A percentile compares a stretch with the other conserved stretches of the same genome.
Conservation (phyloP, 2,113 vertebrate genomes). For the Gobio gobio region DNA sequence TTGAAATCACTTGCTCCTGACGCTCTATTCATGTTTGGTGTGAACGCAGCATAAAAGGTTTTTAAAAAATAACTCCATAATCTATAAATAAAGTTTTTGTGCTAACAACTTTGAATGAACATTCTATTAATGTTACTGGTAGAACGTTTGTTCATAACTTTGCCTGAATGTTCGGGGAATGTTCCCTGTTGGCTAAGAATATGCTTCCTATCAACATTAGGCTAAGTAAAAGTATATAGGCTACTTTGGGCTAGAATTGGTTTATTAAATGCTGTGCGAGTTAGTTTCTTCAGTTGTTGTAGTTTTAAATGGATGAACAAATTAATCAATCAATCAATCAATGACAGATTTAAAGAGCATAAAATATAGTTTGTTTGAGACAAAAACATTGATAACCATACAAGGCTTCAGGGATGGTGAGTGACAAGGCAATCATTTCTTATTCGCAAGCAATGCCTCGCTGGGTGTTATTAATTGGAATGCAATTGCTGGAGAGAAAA, state of each 20-base stretch:
- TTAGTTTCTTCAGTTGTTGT: neutral
- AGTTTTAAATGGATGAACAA: neutral
- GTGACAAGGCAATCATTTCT: conserved; percentile 75
- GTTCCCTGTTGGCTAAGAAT: neutral
- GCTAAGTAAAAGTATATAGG: neutral
- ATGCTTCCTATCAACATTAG: neutral
- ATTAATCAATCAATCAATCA: conserved; percentile 64
- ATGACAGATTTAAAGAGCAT: conserved; percentile 57
- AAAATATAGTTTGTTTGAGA: conserved; percentile 36
- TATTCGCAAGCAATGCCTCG: conserved; percentile 71
- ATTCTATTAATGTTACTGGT: no score
- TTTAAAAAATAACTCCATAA: no score
- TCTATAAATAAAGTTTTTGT: no score
- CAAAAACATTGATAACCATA: conserved; percentile 63
- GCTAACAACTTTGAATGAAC: no score
- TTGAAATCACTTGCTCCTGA: no score
- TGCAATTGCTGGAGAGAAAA: conserved; percentile 70
- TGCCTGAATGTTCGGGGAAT: no score
- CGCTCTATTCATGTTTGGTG: no score
- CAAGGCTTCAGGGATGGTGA: conserved; percentile 66
- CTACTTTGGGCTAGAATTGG: no score
- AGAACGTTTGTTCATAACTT: no score
- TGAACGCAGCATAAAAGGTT: no score
- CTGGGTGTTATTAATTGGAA: conserved; percentile 78
- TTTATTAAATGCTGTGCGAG: neutral